Conservation (phyloP, 1,140 invertebrate genomes). For the Conopomorpha cramerella region DNA sequence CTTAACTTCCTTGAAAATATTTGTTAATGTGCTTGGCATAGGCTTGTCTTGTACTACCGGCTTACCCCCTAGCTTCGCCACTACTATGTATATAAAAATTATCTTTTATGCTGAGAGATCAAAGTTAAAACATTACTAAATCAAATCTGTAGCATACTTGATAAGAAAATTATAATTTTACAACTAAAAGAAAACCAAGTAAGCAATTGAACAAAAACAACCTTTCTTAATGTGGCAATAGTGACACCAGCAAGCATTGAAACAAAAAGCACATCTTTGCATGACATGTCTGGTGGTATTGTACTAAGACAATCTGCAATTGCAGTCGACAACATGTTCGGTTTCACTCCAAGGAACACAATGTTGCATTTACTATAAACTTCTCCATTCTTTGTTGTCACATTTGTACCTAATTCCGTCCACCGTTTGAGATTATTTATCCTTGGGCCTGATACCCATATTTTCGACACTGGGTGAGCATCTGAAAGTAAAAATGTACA, state of each 20-base stretch:
- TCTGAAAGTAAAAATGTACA: conserved; percentile 46
- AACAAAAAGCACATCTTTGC: conserved; percentile 68
- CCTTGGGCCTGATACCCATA: conserved; percentile 73
- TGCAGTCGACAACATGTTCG: conserved; percentile 71
- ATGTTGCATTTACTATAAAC: conserved; percentile 71
- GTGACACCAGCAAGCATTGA: conserved; percentile 82
- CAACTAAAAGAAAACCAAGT: too few relatives aligned
- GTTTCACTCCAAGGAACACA: conserved; percentile 86
- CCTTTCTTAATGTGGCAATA: conserved; percentile 70
- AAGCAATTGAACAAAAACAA: conserved; percentile 50
- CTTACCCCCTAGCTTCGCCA: too few relatives aligned
- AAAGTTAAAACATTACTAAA: conserved; percentile 6
- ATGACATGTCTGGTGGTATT: conserved; percentile 17
- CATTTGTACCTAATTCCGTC: conserved; percentile 64
- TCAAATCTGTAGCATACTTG: too few relatives aligned
- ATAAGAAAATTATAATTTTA: too few relatives aligned
- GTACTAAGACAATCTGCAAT: conserved; percentile 39
- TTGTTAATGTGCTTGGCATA: too few relatives aligned
- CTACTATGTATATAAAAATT: too few relatives aligned
- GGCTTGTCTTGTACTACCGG: too few relatives aligned
- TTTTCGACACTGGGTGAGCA: conserved; percentile 58
- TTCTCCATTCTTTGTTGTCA: conserved; percentile 67
- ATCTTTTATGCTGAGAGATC: too few relatives aligned
- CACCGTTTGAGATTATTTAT: conserved; percentile 67
- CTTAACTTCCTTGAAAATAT: too few relatives aligned